These are phyloP conservation scores for Calidris pygmaea DNA, from an alignment of 2,113 vertebrate genomes.

Conservation along the genomic window DNA sequence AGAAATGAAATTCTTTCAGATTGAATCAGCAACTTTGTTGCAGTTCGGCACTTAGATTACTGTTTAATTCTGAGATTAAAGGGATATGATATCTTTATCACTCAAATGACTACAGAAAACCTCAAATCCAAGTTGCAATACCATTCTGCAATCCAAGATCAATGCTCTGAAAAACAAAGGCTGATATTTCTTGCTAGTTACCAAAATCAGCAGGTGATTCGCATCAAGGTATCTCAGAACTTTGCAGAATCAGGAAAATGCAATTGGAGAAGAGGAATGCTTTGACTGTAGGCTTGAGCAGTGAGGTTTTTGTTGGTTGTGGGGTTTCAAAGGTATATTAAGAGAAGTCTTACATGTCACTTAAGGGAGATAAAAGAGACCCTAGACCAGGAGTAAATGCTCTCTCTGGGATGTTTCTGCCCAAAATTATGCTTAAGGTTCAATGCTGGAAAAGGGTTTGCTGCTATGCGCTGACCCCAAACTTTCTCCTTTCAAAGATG, in stretches of 20 bases:
- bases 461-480: background rate
- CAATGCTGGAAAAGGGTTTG: background rate
- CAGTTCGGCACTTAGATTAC: background rate
- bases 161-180: conserved; percentile 48
- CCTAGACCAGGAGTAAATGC: background rate
- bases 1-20: background rate
- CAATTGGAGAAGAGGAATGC: background rate
- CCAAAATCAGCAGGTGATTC: conserved; percentile 14
- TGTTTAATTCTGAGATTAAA: background rate
- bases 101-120: background rate
- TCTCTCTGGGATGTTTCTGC: background rate
- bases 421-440: background rate
- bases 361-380: background rate
- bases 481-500: background rate
- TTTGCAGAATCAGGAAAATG: conserved; percentile 20
- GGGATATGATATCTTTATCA: background rate
- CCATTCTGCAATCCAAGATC: conserved; percentile 42
- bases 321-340: background rate
- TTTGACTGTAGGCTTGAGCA: background rate
- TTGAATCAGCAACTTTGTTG: background rate
- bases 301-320: background rate
- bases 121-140: conserved; percentile 36
- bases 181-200: conserved; percentile 54
- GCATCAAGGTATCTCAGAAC: conserved; percentile 25
- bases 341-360: background rate